phyloP scores from a whole-genome alignment of 1,140 invertebrate species.

The Diprion similis region DNA sequence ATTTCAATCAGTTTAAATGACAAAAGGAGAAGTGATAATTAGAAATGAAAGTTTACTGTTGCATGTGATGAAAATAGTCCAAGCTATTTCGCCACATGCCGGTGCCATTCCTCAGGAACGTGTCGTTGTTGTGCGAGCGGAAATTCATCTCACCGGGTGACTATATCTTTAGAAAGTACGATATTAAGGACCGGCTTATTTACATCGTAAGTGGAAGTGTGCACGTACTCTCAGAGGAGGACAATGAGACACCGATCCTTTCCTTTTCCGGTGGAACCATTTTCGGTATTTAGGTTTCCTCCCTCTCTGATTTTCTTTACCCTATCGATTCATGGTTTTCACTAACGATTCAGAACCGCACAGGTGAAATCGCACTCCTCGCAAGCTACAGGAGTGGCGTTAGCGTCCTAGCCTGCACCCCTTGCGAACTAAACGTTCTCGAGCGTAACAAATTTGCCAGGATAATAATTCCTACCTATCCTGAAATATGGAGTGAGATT shows the following conservation, averaged over 20 bases:
- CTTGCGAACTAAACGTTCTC: background rate
- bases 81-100: conserved; percentile 3
- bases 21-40: too few relatives aligned
- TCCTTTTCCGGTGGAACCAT: conserved; percentile 30
- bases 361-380: background rate
- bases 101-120: background rate
- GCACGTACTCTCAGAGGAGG: conserved; percentile 33
- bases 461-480: background rate
- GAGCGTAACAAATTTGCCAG: background rate
- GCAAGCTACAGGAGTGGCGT: conserved; percentile 1
- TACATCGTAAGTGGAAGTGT: conserved; percentile 29
- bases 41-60: too few relatives aligned
- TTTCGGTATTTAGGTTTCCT: conserved; percentile 18
- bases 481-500: background rate
- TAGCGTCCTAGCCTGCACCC: conserved; percentile 3
- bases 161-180: conserved; percentile 26
- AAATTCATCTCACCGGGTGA: conserved; percentile 28
- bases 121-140: conserved; percentile 1
- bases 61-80: background rate
- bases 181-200: conserved; percentile 24
- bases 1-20: background rate
- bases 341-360: background rate
- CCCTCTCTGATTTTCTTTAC: background rate
- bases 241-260: conserved; percentile 31
- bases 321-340: too few relatives aligned